Evolutionary conservation across 2,113 vertebrate species (phyloP).

Genomic region (Ailuropoda melanoleuca): DNA sequence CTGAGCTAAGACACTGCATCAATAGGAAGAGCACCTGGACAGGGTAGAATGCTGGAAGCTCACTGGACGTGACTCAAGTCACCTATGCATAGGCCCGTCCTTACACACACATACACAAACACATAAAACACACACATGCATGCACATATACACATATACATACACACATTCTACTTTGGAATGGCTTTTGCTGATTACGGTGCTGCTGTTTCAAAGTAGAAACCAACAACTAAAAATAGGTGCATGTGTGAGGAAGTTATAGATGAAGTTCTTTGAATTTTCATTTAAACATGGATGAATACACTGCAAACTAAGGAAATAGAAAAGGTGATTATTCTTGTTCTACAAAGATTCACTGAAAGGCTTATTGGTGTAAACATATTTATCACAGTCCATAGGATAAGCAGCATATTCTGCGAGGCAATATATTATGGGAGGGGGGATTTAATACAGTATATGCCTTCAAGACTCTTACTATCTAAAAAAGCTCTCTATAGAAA

Average conservation of each 20-base stretch:
- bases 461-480: not conserved
- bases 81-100: not conserved
- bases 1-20: not conserved
- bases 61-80: too few relatives aligned
- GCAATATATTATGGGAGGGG: not conserved
- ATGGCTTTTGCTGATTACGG: not conserved
- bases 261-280: not conserved
- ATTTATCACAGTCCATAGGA: not conserved
- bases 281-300: not conserved
- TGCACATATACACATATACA: not conserved
- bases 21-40: not conserved
- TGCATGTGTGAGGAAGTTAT: not conserved
- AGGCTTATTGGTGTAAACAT: not conserved
- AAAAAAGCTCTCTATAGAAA: not conserved
- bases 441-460: not conserved
- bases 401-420: not conserved
- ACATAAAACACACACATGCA: not conserved
- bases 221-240: not conserved
- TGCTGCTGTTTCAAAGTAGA: not conserved
- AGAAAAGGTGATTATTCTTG: not conserved
- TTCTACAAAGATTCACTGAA: not conserved
- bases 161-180: not conserved
- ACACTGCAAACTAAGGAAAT: not conserved
- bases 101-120: not conserved
- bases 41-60: not conserved